Conservation (phyloP, 2,888 invertebrate genomes). For the Campopleginae sp. region DNA sequence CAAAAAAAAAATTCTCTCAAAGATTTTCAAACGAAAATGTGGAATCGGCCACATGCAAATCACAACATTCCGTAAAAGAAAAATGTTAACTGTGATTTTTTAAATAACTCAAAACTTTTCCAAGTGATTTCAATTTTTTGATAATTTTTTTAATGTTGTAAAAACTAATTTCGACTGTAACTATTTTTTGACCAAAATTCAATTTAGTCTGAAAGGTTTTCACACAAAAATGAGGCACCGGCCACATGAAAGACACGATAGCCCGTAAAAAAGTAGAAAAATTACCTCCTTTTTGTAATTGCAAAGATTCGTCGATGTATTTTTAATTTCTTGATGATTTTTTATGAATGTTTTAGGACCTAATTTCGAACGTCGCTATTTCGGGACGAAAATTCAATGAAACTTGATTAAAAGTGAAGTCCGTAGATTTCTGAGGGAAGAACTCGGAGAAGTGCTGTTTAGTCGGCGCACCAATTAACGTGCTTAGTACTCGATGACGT, state of each 20-base stretch:
- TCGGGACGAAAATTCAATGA: neutral
- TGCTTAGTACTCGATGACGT: slow-evolving; percentile 50
- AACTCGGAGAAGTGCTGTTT: slow-evolving; percentile 54
- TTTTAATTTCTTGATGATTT: neutral
- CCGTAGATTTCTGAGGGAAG: slow-evolving; percentile 4
- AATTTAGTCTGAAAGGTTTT: too few relatives aligned
- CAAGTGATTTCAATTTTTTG: too few relatives aligned
- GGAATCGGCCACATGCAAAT: neutral
- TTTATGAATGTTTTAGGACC: neutral
- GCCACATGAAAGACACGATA: too few relatives aligned
- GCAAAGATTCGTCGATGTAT: neutral
- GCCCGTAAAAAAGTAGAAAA: too few relatives aligned
- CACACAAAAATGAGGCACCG: too few relatives aligned
- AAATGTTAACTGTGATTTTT: too few relatives aligned
- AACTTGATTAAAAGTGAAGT: neutral
- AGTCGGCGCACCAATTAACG: slow-evolving; percentile 47
- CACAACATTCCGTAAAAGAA: too few relatives aligned
- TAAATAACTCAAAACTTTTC: too few relatives aligned
- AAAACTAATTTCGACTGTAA: too few relatives aligned
- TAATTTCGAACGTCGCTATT: neutral
- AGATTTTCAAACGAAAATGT: neutral
- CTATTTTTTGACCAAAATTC: too few relatives aligned
- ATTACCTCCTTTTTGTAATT: neutral
- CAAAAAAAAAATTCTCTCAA: neutral
- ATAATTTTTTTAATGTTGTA: too few relatives aligned